phyloP scores from a whole-genome alignment of 2,113 vertebrate species.

The Chaetodon auriga region DNA sequence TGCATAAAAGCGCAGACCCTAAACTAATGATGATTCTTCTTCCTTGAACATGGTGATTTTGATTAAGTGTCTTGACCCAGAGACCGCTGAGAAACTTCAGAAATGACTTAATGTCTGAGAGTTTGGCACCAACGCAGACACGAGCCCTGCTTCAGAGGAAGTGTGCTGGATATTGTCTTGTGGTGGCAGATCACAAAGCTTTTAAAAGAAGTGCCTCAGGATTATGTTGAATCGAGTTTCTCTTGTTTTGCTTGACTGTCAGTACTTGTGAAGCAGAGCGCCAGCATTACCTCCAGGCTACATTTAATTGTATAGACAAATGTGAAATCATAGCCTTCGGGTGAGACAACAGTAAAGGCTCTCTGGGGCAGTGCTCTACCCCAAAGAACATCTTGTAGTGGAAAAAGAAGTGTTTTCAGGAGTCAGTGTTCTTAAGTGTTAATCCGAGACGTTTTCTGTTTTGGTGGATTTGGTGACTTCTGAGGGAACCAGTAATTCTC shows the following conservation, averaged over 20 bases:
- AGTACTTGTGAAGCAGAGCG: slow-evolving; percentile 58
- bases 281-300: slow-evolving; percentile 67
- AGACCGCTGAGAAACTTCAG: slow-evolving; percentile 6
- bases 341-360: slow-evolving; percentile 61
- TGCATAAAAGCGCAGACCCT: slow-evolving; percentile 20
- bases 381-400: slow-evolving; percentile 38
- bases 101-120: slow-evolving; percentile 12
- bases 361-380: slow-evolving; percentile 59
- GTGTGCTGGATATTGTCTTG: slow-evolving; percentile 28
- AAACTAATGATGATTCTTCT: slow-evolving; percentile 8
- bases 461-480: slow-evolving; percentile 17
- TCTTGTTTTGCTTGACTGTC: slow-evolving; percentile 68
- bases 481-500: slow-evolving; percentile 1
- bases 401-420: slow-evolving; percentile 12
- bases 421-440: background rate
- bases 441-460: slow-evolving; percentile 14
- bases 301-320: slow-evolving; percentile 80
- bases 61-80: slow-evolving; percentile 31
- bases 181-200: slow-evolving; percentile 53
- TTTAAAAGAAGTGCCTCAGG: slow-evolving; percentile 69
- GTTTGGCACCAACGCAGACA: slow-evolving; percentile 2
- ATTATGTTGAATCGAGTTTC: slow-evolving; percentile 68
- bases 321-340: slow-evolving; percentile 71
- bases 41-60: slow-evolving; percentile 26
- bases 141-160: slow-evolving; percentile 1